Evolutionary conservation across 2,888 invertebrate genomes (phyloP), one percentile per base, ranked within the genome.

Genomic region (Trilocha varians): DNA sequence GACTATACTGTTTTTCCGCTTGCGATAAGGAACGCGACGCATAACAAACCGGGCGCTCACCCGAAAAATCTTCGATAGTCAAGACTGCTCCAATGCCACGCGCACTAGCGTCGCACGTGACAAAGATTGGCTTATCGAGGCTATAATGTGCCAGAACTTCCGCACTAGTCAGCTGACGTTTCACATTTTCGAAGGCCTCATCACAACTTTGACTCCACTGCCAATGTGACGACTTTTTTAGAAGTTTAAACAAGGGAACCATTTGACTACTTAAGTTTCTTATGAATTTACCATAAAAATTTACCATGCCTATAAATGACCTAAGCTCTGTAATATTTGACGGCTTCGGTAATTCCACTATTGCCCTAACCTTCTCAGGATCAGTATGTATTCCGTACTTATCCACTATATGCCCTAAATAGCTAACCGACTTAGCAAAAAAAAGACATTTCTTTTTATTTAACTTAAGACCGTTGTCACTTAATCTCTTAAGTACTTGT

Each of bases 101-200:
- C 36, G 50, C 40, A 32, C 55, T 53, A 5, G 47, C 53, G 39
- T 59, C 59, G 15, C 53, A 52, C 1, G 52, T 57, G 18, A 59
- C 13, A 0, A 55, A 16, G 2, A 49, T 9, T 1, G 42, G 42
- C 14, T 44, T 44, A n/a, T 37, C 40, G 2, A 47, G 48, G 32
- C 54, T 48, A 33, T 52, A 57, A 38, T 55, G 51, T 2, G 49
- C 46, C 8, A 54, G 36, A 1, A 52, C 50, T 6, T 41, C 38
- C 1, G 39, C 38, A 17, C 49, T 44, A 5, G 34, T 37, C 38
- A 53, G 36, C 3, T 44, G 34, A 0, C 36, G 5, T 42, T 57
- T 59, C 15, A 52, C 39, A 11, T 46, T 17, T 6, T 6, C 11
- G 38, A 57, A 53, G 1, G 46, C 16, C 2, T 6, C 3, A 5